Percentiles rank a stretch among this genome's conserved stretches.
These are phyloP conservation scores for Pyrocephalus nanus DNA, from an alignment of 2,797 vertebrate species.

Conservation along the genomic window DNA sequence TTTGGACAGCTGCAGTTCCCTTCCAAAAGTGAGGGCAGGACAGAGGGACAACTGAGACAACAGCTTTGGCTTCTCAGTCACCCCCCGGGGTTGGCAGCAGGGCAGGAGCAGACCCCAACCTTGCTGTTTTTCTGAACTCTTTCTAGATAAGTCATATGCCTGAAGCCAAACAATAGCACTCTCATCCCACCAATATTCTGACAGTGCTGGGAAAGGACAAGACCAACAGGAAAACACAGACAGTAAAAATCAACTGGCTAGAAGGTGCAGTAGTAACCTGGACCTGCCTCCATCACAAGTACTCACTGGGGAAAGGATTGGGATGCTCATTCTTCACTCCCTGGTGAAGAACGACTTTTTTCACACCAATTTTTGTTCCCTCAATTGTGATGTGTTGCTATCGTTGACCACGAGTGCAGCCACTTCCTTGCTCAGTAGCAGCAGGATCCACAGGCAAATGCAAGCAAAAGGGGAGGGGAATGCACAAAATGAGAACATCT, in stretches of 20 bases:
- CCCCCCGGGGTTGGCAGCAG: not conserved
- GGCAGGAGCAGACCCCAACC: not conserved
- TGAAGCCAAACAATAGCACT: not conserved
- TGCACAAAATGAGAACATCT: slow-evolving; percentile 8
- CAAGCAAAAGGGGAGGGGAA: not conserved
- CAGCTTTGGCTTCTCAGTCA: not conserved
- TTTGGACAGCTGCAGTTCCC: not conserved
- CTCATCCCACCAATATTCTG: not conserved
- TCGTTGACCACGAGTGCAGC: not conserved
- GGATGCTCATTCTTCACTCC: not conserved
- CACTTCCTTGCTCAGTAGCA: not conserved
- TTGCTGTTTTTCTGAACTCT: not conserved
- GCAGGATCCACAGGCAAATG: not conserved
- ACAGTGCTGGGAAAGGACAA: not conserved
- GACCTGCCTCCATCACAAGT: fast-evolving
- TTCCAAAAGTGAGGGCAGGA: not conserved
- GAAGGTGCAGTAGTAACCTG: not conserved
- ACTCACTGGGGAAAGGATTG: not conserved
- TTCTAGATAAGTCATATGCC: not conserved
- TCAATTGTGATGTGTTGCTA: not conserved
- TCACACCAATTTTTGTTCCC: not conserved
- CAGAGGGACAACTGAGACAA: not conserved
- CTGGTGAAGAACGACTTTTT: not conserved
- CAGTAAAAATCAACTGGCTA: not conserved
- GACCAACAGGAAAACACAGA: not conserved